Conservation (phyloP, 2,113 vertebrate genomes). For the Oenanthe oenanthe region DNA sequence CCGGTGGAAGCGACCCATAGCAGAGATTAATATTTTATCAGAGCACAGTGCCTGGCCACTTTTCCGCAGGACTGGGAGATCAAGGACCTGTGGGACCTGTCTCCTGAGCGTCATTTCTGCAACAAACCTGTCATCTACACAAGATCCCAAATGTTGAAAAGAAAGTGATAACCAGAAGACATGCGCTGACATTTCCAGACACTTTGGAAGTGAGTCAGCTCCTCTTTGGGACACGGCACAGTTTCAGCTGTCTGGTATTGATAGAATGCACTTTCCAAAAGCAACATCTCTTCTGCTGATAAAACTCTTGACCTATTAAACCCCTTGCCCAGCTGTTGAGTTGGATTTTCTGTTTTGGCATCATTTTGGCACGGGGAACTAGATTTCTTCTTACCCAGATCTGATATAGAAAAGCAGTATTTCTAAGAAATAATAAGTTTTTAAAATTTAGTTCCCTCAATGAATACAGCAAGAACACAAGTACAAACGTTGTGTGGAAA, state of each 20-base stretch:
- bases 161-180: background rate
- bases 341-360: background rate
- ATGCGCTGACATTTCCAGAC: slow-evolving; percentile 1
- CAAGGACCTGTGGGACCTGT: background rate
- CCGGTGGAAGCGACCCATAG: background rate
- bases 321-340: background rate
- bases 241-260: slow-evolving; percentile 21
- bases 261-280: slow-evolving; percentile 21
- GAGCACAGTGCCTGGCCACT: background rate
- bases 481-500: background rate
- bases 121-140: background rate
- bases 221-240: background rate
- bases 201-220: slow-evolving; percentile 29
- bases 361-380: background rate
- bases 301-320: slow-evolving; percentile 13
- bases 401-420: background rate
- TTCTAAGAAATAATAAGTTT: background rate
- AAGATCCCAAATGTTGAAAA: background rate
- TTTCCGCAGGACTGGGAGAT: background rate
- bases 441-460: background rate
- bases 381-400: background rate
- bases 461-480: background rate
- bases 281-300: background rate
- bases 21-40: rapidly evolving
- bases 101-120: background rate